A percentile compares a stretch with the other conserved stretches of the same genome.
Evolutionary conservation across 2,888 invertebrate species (phyloP).

Genomic region (Strigamia maritima): DNA sequence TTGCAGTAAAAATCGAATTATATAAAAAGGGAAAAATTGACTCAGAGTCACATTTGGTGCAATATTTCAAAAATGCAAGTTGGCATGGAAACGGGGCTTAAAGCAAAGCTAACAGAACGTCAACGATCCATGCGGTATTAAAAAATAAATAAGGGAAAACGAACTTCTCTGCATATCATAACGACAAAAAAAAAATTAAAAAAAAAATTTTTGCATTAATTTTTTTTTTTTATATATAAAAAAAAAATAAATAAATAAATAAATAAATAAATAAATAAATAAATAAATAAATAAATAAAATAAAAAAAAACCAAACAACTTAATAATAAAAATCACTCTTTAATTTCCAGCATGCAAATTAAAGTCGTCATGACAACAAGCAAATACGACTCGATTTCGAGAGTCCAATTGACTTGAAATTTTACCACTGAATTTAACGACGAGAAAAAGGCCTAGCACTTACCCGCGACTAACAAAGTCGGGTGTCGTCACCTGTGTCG

Average conservation of each 20-base stretch:
- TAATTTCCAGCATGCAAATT: too few relatives aligned
- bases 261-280: too few relatives aligned
- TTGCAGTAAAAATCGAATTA: background rate
- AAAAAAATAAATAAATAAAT: background rate
- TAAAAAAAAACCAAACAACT: background rate
- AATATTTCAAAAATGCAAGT: constrained; percentile 26
- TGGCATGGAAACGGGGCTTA: background rate
- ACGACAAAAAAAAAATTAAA: background rate
- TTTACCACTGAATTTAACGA: background rate
- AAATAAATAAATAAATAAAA: too few relatives aligned
- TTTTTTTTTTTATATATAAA: background rate
- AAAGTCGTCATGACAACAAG: too few relatives aligned
- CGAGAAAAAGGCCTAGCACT: background rate
- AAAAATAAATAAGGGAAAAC: background rate
- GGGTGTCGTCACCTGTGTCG: background rate
- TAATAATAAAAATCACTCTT: background rate
- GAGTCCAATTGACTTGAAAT: background rate
- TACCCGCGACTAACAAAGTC: background rate
- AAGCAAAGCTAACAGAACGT: background rate
- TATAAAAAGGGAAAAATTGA: background rate
- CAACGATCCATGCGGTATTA: background rate
- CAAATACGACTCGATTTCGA: background rate
- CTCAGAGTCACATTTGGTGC: background rate
- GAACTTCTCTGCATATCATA: background rate
- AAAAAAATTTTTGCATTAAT: background rate